A percentile compares a stretch with the other conserved stretches of the same genome.
Conservation (phyloP, 1,140 invertebrate genomes). For the Babylonia areolata region DNA sequence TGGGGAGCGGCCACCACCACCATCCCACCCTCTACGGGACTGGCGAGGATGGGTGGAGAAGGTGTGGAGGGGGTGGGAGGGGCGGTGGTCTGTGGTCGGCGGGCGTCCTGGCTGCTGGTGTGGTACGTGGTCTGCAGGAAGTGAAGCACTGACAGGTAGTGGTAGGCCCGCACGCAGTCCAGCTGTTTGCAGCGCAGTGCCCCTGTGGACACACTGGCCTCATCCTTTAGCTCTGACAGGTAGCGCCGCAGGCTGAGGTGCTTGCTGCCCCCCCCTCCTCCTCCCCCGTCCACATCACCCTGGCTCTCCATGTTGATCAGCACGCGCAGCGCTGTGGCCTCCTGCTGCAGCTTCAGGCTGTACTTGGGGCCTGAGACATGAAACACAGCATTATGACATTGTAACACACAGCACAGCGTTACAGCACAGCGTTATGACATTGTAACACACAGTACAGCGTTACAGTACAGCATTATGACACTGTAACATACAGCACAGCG, state of each 20-base stretch:
- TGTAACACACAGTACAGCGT: too few relatives aligned
- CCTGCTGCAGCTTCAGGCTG: slow-evolving; percentile 70
- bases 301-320: slow-evolving; percentile 68
- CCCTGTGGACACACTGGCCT: slow-evolving; percentile 58
- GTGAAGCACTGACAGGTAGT: slow-evolving; percentile 65
- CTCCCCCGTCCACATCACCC: slow-evolving; percentile 58
- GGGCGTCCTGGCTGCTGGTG: slow-evolving; percentile 1
- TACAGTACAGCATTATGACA: too few relatives aligned
- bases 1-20: too few relatives aligned
- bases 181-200: slow-evolving; percentile 65
- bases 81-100: neutral
- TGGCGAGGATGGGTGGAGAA: too few relatives aligned
- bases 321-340: slow-evolving; percentile 66
- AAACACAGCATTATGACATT: too few relatives aligned
- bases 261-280: slow-evolving; percentile 53
- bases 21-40: too few relatives aligned
- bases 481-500: too few relatives aligned
- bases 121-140: slow-evolving; percentile 48
- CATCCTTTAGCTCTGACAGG: slow-evolving; percentile 68
- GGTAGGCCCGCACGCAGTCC: slow-evolving; percentile 69
- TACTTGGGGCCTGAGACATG: slow-evolving; percentile 68
- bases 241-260: slow-evolving; percentile 65
- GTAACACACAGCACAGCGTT: too few relatives aligned
- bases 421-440: too few relatives aligned
- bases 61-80: neutral